Evolutionary conservation across 2,888 invertebrate species (phyloP).

Genomic region (Mesorhabditis sp.): DNA sequence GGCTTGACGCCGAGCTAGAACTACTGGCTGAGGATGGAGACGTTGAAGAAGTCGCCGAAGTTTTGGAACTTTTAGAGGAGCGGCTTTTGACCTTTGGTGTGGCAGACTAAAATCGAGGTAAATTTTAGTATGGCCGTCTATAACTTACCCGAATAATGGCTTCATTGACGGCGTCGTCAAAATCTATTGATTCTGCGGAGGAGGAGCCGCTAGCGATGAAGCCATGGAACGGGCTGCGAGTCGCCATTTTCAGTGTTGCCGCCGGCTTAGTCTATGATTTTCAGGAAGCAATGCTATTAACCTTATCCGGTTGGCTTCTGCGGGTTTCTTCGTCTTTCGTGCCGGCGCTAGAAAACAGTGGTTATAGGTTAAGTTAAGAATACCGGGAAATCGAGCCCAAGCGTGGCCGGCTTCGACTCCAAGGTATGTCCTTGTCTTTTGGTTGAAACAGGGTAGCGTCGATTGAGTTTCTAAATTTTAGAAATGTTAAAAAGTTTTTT

Average conservation of each 20-base stretch:
- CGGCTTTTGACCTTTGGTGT: not conserved
- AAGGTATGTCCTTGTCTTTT: not conserved
- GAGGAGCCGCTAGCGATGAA: not conserved
- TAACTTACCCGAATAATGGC: not conserved
- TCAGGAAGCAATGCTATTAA: too few relatives aligned
- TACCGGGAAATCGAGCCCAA: too few relatives aligned
- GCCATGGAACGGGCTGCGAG: not conserved
- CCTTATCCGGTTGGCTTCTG: too few relatives aligned
- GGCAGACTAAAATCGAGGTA: slow-evolving; percentile 1
- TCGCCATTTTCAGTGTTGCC: not conserved
- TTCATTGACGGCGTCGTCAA: not conserved
- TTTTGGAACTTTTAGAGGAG: slow-evolving; percentile 2
- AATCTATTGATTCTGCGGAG: slow-evolving; percentile 2
- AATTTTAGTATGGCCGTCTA: not conserved
- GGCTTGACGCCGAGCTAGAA: too few relatives aligned
- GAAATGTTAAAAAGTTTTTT: not conserved
- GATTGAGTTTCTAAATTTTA: not conserved
- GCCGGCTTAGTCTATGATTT: not conserved
- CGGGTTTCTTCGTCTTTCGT: too few relatives aligned
- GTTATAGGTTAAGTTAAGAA: too few relatives aligned
- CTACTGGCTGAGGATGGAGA: too few relatives aligned
- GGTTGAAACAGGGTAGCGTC: slow-evolving; percentile 3
- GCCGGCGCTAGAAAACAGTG: too few relatives aligned
- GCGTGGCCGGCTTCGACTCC: not conserved
- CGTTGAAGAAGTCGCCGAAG: not conserved